Conservation (phyloP, 1,140 invertebrate species). For the Panonychus citri region DNA sequence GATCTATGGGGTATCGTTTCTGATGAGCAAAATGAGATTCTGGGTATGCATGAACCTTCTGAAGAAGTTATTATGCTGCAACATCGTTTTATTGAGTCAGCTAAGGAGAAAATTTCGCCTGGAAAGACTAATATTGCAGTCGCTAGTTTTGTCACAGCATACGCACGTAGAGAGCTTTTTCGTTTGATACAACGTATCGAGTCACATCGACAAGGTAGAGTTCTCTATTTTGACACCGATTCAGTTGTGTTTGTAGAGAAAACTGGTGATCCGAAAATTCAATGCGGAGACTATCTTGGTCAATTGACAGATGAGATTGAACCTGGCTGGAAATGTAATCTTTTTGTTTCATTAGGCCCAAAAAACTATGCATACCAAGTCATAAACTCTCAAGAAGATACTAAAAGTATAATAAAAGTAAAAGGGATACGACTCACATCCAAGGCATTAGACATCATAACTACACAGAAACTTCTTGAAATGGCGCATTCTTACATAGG, state of each 20-base stretch:
- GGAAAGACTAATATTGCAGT: conserved; percentile 4
- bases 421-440: too few relatives aligned
- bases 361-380: neutral
- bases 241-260: neutral
- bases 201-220: neutral
- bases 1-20: too few relatives aligned
- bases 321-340: neutral
- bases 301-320: neutral
- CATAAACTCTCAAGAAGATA: neutral
- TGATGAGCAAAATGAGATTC: neutral
- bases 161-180: neutral
- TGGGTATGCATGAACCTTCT: neutral
- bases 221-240: neutral
- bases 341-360: neutral
- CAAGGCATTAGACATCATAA: too few relatives aligned
- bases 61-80: neutral
- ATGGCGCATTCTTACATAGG: neutral
- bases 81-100: neutral
- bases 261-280: neutral
- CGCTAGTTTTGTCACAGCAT: conserved; percentile 1
- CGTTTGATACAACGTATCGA: neutral
- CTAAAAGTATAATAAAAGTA: neutral
- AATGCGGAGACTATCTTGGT: neutral
- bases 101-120: conserved; percentile 12
- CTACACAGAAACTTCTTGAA: neutral